A percentile compares a stretch with the other conserved stretches of the same genome.
Conservation (phyloP, 1,140 invertebrate genomes). For the Arctopsyche grandis region DNA sequence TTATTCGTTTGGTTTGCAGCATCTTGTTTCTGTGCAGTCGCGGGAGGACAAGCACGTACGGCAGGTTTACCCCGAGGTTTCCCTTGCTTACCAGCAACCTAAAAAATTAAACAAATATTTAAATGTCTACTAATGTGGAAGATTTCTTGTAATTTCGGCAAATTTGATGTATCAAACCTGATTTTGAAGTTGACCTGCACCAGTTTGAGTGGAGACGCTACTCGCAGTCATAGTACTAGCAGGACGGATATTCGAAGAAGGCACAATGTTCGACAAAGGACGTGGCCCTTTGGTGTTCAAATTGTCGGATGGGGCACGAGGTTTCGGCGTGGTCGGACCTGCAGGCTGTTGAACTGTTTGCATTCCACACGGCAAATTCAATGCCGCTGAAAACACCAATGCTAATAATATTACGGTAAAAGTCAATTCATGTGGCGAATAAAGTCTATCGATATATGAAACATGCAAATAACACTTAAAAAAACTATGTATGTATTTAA, state of each 20-base stretch:
- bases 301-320: slow-evolving; percentile 65
- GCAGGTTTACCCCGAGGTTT: slow-evolving; percentile 65
- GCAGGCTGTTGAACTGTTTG: slow-evolving; percentile 56
- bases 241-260: slow-evolving; percentile 75
- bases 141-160: too few relatives aligned
- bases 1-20: slow-evolving; percentile 77
- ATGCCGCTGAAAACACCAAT: slow-evolving; percentile 55
- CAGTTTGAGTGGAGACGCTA: slow-evolving; percentile 81
- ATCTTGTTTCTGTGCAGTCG: slow-evolving; percentile 70
- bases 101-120: slow-evolving; percentile 4
- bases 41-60: slow-evolving; percentile 70
- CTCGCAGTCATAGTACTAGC: slow-evolving; percentile 60
- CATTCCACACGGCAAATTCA: slow-evolving; percentile 67
- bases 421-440: not conserved
- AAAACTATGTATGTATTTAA: too few relatives aligned
- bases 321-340: slow-evolving; percentile 66
- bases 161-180: slow-evolving; percentile 60
- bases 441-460: not conserved
- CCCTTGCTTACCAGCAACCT: slow-evolving; percentile 59
- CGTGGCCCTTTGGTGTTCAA: slow-evolving; percentile 66
- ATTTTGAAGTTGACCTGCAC: slow-evolving; percentile 70
- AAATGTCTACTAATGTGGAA: not conserved
- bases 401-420: slow-evolving; percentile 40
- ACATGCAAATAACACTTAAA: too few relatives aligned
- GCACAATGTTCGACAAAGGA: slow-evolving; percentile 74